phyloP scores from a whole-genome alignment of 2,113 vertebrate species.

The Corvus moneduloides region DNA sequence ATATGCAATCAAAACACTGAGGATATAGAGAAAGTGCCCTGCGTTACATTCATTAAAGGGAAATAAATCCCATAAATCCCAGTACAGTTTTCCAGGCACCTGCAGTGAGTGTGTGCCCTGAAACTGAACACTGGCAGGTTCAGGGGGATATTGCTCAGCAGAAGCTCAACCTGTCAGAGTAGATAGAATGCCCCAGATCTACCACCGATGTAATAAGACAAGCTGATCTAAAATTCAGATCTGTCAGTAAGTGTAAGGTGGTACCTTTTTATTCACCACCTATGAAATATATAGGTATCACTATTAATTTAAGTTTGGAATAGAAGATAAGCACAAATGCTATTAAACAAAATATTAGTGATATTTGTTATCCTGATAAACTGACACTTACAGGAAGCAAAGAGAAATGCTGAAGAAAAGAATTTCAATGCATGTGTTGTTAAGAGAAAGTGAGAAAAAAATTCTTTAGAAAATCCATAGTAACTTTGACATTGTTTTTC shows the following conservation, averaged over 20 bases:
- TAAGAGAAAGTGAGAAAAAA: neutral
- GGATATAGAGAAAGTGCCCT: neutral
- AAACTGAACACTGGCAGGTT: slow-evolving; percentile 39
- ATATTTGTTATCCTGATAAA: neutral
- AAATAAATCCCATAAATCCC: neutral
- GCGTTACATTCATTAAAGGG: neutral
- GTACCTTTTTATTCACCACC: slow-evolving; percentile 16
- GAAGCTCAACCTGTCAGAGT: slow-evolving; percentile 53
- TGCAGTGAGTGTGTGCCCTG: neutral
- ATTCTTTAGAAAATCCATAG: neutral
- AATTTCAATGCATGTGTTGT: neutral
- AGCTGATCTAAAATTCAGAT: slow-evolving; percentile 61
- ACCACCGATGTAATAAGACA: slow-evolving; percentile 41
- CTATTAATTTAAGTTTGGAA: neutral
- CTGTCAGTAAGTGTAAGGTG: slow-evolving; percentile 15
- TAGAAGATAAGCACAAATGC: neutral
- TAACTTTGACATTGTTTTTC: neutral
- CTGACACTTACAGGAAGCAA: neutral
- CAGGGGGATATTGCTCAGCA: slow-evolving; percentile 34
- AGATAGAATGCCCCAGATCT: neutral
- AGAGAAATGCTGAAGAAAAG: neutral
- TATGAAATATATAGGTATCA: neutral
- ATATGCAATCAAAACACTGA: neutral
- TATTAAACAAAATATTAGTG: neutral
- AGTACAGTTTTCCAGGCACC: slow-evolving; percentile 21